Evolutionary conservation across 2,888 invertebrate species (phyloP), one percentile per base, ranked within the genome.

Genomic region (Cataglyphis livida): DNA sequence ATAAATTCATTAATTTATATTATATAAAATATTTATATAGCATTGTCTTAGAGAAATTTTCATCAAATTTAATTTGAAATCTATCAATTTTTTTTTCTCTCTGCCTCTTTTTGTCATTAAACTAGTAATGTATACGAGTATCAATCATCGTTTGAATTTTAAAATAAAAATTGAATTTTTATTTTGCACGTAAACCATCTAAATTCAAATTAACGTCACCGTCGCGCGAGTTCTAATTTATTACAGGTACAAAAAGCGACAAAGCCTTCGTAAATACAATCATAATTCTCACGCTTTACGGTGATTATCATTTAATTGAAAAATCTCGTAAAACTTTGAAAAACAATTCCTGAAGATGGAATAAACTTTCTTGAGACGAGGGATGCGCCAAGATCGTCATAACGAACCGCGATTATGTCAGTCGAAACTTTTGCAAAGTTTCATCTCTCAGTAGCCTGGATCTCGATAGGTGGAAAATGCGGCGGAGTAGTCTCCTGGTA

Each of bases 391-490:
- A 78, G 32, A 78, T 78, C 28, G 41, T 59, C 44, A 44, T 32
- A 54, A 70, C 35, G 5, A 51, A 51, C n/a, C 54, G 51, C 78
- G 32, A 59, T 73, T 25, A 28, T 32, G 57, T 41, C 73, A 28
- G 41, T 41, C 38, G 76, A 66, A 54, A 76, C 51, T 76, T 54
- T 66, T 6, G 32, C 12, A 73, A n/a, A 73, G 38, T 71, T 51
- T 51, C 21, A 71, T 78, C 21, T 57, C 70, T 41, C 32, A 15
- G 28, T 18, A 32, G 25, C 57, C 12, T 18, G 48, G 35, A 28
- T 79, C 25, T 59, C 35, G 51, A 32, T 38, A 59, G 21, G 18
- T 28, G 28, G n/a, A 12, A 73, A 35, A 59, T 32, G 10, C 48
- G 35, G 25, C 35, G 35, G 21, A 38, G 6, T 35, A 18, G 10